Evolutionary conservation across 2,888 invertebrate species (phyloP).

Genomic region (Cyclophora punctaria): DNA sequence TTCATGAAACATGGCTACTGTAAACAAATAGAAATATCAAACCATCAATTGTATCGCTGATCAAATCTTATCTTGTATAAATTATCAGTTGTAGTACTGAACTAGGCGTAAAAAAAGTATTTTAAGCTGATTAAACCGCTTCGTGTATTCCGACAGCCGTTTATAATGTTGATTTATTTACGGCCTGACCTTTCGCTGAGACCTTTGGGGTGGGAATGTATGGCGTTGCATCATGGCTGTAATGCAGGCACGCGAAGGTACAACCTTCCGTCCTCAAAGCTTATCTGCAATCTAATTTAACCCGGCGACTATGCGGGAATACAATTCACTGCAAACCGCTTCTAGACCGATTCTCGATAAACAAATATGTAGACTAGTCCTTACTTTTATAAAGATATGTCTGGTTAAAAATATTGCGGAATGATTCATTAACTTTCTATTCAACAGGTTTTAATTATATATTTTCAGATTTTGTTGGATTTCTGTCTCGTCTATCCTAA

Average conservation of each 20-base stretch:
- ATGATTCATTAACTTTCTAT: too few species aligned
- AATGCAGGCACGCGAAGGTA: slow-evolving; percentile 40
- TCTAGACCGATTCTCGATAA: too few species aligned
- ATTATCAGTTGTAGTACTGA: slow-evolving; percentile 11
- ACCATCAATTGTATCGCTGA: too few species aligned
- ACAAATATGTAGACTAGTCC: too few species aligned
- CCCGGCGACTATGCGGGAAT: neutral
- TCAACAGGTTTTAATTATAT: too few species aligned
- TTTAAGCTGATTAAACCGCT: neutral
- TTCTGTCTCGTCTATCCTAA: too few species aligned
- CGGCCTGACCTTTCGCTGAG: slow-evolving; percentile 38
- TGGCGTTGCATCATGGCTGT: slow-evolving; percentile 31
- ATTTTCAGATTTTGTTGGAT: too few species aligned
- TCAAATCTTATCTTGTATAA: neutral
- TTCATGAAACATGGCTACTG: too few species aligned
- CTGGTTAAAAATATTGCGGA: too few species aligned
- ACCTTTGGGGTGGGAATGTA: slow-evolving; percentile 25
- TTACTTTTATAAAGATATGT: too few species aligned
- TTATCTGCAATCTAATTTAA: slow-evolving; percentile 32
- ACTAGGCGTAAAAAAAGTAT: neutral
- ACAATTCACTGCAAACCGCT: too few species aligned
- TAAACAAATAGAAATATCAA: too few species aligned
- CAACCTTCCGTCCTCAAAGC: slow-evolving; percentile 30
- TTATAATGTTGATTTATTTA: slow-evolving; percentile 33
- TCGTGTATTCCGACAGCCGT: slow-evolving; percentile 6